Base-by-base conservation (phyloP, 1,140 invertebrate genomes). In the Drosophila dunni region DNA sequence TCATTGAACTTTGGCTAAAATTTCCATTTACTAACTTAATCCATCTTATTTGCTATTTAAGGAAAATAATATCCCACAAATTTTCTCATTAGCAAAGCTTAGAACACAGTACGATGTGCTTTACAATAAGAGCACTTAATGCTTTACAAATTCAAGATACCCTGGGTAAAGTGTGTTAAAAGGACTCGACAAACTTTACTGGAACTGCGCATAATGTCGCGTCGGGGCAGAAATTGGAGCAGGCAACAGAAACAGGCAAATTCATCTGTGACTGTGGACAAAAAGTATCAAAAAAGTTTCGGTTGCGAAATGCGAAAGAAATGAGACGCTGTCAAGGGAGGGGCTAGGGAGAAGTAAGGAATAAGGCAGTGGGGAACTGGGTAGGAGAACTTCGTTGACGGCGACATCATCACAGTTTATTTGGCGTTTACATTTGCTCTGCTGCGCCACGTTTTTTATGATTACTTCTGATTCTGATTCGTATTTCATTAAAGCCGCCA, bases 221-320 rank as follows among this genome's bases (percentile, higher is more conserved):
- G 44, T 9, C 51, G 51, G 60, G 65, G 13, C 71, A 53, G 71
- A 44, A 51, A 62, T 38, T 68, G 57, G 61, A 81, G 60, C 72
- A 79, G 79, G 88, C 84, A 79, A 62, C 42, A 74, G 57, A 64
- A 81, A 63, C 72, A 79, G 79, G 88, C 84, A 79, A 86, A 86
- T 86, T 86, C 83, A 89, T 88, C 83, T 83, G 68, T 79, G 62
- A 73, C 75, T 88, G 83, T 79, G 79, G 72, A 79, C 76, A 79
- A 79, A 83, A 88, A 76, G 69, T 48, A 74, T 56, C 61, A 66
- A 38, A 73, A 70, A 84, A 88, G 79, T 89, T 86, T 78, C 63
- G 62, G 62, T 79, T 83, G 76, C 79, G 79, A 86, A 86, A 86
- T 86, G 79, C 80, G 73, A 83, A 89, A 86, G 83, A 69, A 88